Conservation (phyloP, 23 tunicate species). For the Ciona savignyi region DNA sequence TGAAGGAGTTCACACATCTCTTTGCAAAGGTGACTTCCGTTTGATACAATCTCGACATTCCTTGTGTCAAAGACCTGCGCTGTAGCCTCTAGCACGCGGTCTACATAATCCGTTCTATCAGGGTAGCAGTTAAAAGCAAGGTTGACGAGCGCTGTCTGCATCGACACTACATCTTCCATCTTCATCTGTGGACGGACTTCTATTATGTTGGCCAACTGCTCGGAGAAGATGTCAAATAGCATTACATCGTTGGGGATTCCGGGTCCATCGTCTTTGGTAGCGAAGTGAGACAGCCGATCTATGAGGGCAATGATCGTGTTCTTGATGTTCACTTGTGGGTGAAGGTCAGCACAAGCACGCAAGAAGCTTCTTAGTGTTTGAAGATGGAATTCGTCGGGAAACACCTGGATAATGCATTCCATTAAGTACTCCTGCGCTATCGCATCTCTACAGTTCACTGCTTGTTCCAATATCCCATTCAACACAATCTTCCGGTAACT, state of each 20-base stretch:
- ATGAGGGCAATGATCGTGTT: constrained; percentile 78
- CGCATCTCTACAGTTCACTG: constrained; percentile 35
- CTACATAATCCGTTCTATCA: constrained; percentile 53
- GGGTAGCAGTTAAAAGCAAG: constrained; percentile 86
- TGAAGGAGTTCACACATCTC: constrained; percentile 47
- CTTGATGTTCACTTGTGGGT: constrained; percentile 73
- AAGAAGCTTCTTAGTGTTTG: constrained; percentile 74
- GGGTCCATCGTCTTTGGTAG: constrained; percentile 41
- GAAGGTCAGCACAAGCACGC: constrained; percentile 66
- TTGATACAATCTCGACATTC: constrained; percentile 50
- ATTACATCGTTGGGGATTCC: constrained; percentile 71
- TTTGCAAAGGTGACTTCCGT: constrained; percentile 52
- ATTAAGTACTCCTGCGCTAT: constrained; percentile 85
- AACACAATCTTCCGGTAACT: constrained; percentile 55
- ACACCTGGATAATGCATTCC: too few species aligned
- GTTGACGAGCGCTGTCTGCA: constrained; percentile 73
- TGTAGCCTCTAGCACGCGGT: constrained; percentile 72
- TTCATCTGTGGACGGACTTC: constrained; percentile 46
- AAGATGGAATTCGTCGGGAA: constrained; percentile 93
- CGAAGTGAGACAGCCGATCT: constrained; percentile 78
- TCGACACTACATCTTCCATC: constrained; percentile 77
- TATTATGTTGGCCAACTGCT: constrained; percentile 63
- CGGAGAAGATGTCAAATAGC: constrained; percentile 82
- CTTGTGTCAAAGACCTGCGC: constrained; percentile 59
- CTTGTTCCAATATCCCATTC: constrained; percentile 48